Evolutionary conservation across 1,140 invertebrate genomes (phyloP).

Genomic region (silkworm (Bombyx mori)): DNA sequence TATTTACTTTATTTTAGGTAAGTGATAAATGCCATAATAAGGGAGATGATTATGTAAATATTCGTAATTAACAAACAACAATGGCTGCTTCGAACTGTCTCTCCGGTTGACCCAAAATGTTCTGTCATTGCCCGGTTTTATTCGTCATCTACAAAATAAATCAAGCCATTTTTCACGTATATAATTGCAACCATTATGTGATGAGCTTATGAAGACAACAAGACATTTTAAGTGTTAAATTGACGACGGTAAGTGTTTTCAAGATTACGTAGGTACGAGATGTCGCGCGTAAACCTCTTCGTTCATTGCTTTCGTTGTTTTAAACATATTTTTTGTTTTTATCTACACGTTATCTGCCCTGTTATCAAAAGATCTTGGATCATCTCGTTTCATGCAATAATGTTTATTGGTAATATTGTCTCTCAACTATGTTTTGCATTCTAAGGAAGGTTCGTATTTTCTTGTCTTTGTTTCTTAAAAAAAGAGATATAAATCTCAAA

Average conservation of each 20-base stretch:
- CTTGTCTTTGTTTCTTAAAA: slow-evolving; percentile 23
- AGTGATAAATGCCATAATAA: slow-evolving; percentile 18
- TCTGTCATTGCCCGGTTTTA: slow-evolving; percentile 64
- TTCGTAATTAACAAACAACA: not conserved
- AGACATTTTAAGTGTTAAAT: slow-evolving; percentile 4
- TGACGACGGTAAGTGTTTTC: slow-evolving; percentile 8
- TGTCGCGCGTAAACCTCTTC: slow-evolving; percentile 32
- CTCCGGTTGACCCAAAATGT: slow-evolving; percentile 59
- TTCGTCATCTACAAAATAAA: slow-evolving; percentile 32
- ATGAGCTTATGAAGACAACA: not conserved
- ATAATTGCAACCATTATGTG: slow-evolving; percentile 6
- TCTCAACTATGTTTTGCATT: slow-evolving; percentile 52
- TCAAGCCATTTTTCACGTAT: slow-evolving; percentile 22
- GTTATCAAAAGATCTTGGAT: slow-evolving; percentile 46
- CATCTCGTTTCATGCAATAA: slow-evolving; percentile 43
- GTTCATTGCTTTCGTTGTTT: slow-evolving; percentile 23
- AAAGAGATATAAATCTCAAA: too few species aligned
- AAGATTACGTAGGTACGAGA: slow-evolving; percentile 18
- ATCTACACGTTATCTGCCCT: slow-evolving; percentile 57
- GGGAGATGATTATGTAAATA: not conserved
- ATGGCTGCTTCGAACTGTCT: slow-evolving; percentile 25
- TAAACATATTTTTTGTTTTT: slow-evolving; percentile 36
- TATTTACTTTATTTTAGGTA: slow-evolving; percentile 57
- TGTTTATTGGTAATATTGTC: slow-evolving; percentile 12
- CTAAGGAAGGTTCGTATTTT: slow-evolving; percentile 48